These are phyloP conservation scores for Microchirus variegatus DNA, from an alignment of 2,797 vertebrate genomes.

Conservation along the genomic window DNA sequence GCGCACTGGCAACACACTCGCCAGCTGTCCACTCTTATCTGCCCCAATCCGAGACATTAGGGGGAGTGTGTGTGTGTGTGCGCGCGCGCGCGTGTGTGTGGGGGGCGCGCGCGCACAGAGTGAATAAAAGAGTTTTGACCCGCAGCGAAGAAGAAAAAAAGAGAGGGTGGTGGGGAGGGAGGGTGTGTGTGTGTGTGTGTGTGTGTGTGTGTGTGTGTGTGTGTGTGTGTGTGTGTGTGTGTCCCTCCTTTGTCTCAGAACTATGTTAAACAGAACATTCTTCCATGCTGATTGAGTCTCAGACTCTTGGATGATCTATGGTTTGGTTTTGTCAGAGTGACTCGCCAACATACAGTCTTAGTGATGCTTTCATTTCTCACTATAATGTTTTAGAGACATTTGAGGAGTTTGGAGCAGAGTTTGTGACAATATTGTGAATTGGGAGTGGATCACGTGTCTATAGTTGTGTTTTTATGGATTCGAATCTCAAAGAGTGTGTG, in stretches of 20 bases:
- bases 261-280: slow-evolving; percentile 88
- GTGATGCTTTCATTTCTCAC: no score
- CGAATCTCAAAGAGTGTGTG: slow-evolving; percentile 16
- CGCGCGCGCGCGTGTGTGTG: slow-evolving; percentile 71
- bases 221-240: slow-evolving; percentile 22
- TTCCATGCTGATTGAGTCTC: slow-evolving; percentile 75
- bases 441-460: slow-evolving; percentile 38
- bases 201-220: slow-evolving; percentile 25
- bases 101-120: slow-evolving; percentile 77
- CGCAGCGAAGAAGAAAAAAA: slow-evolving; percentile 83
- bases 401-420: no score
- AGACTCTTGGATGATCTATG: neutral
- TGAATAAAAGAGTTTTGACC: slow-evolving; percentile 95
- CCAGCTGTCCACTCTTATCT: slow-evolving; percentile 99
- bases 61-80: slow-evolving; percentile 85
- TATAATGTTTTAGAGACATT: no score
- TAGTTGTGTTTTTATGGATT: slow-evolving; percentile 47
- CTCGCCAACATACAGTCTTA: no score
- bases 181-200: slow-evolving; percentile 20
- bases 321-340: no score
- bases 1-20: slow-evolving; percentile 95
- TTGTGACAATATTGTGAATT: no score
- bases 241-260: slow-evolving; percentile 70
- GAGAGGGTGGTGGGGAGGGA: slow-evolving; percentile 82
- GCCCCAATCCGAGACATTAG: slow-evolving; percentile 92